A percentile compares a stretch with the other conserved stretches of the same genome.
phyloP scores from a whole-genome alignment of 2,797 vertebrate species.

The Xenentodon cancila region DNA sequence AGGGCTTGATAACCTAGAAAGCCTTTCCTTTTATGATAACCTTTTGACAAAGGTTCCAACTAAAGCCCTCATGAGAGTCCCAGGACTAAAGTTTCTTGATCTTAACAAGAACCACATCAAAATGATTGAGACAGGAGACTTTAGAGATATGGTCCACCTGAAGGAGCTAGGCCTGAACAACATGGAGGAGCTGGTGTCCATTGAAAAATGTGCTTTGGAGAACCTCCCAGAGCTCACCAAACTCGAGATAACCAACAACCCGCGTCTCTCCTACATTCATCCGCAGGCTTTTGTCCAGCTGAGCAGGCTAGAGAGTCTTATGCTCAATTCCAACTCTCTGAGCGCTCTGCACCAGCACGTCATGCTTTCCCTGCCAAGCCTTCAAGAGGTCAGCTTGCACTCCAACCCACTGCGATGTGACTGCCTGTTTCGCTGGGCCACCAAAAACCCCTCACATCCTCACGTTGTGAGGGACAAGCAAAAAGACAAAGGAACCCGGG shows the following conservation, averaged over 20 bases:
- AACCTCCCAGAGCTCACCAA: slow-evolving; percentile 98
- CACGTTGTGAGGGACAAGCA: slow-evolving; percentile 24
- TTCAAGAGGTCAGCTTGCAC: slow-evolving; percentile 96
- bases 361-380: slow-evolving; percentile 89
- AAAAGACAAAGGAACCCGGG: slow-evolving; percentile 23
- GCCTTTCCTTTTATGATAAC: slow-evolving; percentile 97
- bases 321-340: slow-evolving; percentile 97
- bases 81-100: slow-evolving; percentile 94
- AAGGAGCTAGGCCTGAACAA: slow-evolving; percentile 98
- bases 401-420: slow-evolving; percentile 96
- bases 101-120: slow-evolving; percentile 96
- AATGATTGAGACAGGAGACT: slow-evolving; percentile 91
- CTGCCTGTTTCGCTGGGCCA: slow-evolving; percentile 96
- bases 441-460: slow-evolving; percentile 71
- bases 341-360: slow-evolving; percentile 92
- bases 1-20: slow-evolving; percentile 90
- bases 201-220: slow-evolving; percentile 92
- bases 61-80: slow-evolving; percentile 88
- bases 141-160: slow-evolving; percentile 92
- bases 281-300: slow-evolving; percentile 92
- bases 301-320: slow-evolving; percentile 92
- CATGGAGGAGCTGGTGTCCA: slow-evolving; percentile 96
- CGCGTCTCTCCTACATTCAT: slow-evolving; percentile 93
- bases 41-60: slow-evolving; percentile 88
- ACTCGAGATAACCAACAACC: slow-evolving; percentile 97